These are phyloP conservation scores for Pterobdella sp. DNA, from an alignment of 2,888 invertebrate genomes.

Conservation along the genomic window DNA sequence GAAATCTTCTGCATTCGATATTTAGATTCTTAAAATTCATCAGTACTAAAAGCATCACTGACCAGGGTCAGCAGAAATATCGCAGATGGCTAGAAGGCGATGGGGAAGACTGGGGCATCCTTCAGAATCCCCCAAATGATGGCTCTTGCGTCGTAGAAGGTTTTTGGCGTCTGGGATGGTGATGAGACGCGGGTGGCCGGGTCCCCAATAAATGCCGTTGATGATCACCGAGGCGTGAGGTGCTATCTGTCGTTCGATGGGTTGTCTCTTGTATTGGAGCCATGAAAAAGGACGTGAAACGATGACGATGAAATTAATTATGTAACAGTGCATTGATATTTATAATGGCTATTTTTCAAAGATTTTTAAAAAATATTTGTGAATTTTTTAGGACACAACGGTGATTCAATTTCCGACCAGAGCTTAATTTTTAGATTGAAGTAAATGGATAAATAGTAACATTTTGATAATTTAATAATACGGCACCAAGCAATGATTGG, in stretches of 20 bases:
- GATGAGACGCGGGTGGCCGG: conserved; percentile 85
- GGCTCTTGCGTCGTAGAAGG: conserved; percentile 69
- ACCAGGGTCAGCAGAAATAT: conserved; percentile 94
- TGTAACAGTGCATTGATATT: background rate
- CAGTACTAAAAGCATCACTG: too few species aligned
- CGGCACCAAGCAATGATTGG: too few species aligned
- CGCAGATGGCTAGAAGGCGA: conserved; percentile 82
- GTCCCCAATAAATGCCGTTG: conserved; percentile 98
- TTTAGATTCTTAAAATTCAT: too few species aligned
- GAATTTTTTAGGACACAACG: too few species aligned
- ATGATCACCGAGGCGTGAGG: conserved; percentile 93
- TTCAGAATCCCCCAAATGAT: conserved; percentile 47
- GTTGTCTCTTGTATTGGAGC: background rate
- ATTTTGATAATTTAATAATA: too few species aligned
- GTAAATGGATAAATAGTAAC: too few species aligned
- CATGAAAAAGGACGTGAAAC: background rate
- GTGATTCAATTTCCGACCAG: too few species aligned
- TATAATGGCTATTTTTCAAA: background rate
- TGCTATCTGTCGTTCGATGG: conserved; percentile 72
- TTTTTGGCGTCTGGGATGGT: conserved; percentile 97
- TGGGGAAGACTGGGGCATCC: conserved; percentile 36
- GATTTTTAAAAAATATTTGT: background rate
- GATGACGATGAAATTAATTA: conserved; percentile 1
- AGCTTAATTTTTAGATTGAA: too few species aligned
- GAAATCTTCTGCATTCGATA: too few species aligned